These are phyloP conservation scores for Drosophila yakuba DNA, from an alignment of 1,140 invertebrate genomes.

Conservation along the genomic window DNA sequence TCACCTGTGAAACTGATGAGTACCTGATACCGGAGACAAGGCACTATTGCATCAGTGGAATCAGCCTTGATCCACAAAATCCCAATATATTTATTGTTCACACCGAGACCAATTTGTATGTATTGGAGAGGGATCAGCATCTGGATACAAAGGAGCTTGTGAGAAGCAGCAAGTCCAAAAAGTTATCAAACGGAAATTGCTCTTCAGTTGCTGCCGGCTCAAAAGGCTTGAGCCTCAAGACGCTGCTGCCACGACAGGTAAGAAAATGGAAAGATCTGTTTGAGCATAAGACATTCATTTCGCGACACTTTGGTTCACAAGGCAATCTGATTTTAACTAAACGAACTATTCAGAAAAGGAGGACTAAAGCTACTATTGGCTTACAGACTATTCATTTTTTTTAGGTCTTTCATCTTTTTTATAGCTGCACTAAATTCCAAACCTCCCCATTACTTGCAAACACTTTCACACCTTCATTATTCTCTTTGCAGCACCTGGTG, in stretches of 20 bases:
- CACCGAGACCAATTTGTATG: slow-evolving; percentile 87
- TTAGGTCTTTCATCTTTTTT: not conserved
- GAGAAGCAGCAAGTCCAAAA: slow-evolving; percentile 26
- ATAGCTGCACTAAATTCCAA: not conserved
- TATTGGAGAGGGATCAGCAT: slow-evolving; percentile 84
- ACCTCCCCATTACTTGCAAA: slow-evolving; percentile 5
- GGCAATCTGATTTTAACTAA: no score
- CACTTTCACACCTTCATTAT: slow-evolving; percentile 11
- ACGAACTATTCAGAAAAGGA: not conserved
- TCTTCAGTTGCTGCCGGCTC: not conserved
- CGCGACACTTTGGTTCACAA: no score
- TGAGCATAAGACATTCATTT: no score
- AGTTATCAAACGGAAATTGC: not conserved
- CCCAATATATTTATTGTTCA: slow-evolving; percentile 88
- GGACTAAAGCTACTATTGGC: not conserved
- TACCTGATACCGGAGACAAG: slow-evolving; percentile 44
- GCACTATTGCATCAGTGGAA: slow-evolving; percentile 85
- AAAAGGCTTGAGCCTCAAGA: slow-evolving; percentile 10
- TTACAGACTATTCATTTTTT: not conserved
- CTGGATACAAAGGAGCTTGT: not conserved
- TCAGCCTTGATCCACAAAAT: slow-evolving; percentile 87
- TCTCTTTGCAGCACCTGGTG: slow-evolving; percentile 87
- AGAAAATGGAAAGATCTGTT: not conserved
- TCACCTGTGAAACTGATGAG: slow-evolving; percentile 85
- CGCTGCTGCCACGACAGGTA: slow-evolving; percentile 27